Percentiles rank a stretch among this genome's conserved stretches.
Conservation (phyloP, 1,140 invertebrate species). For the Diabrotica undecimpunctata region DNA sequence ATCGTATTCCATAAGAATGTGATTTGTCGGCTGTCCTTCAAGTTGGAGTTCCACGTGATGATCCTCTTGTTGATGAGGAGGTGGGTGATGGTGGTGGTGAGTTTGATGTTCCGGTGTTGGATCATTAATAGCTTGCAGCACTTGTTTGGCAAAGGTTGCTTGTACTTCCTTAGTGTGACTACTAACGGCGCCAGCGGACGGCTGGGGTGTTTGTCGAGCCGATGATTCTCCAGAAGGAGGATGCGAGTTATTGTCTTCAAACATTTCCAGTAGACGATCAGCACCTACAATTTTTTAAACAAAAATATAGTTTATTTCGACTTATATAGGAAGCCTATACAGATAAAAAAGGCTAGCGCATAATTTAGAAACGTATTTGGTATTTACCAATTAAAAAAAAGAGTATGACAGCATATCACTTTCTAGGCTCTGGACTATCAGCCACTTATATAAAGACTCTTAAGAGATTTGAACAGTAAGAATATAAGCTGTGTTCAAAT, state of each 20-base stretch:
- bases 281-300: slow-evolving; percentile 14
- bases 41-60: background rate
- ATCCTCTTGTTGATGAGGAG: background rate
- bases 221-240: slow-evolving; percentile 44
- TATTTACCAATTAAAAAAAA: too few relatives aligned
- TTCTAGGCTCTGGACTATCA: too few relatives aligned
- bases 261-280: slow-evolving; percentile 40
- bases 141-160: slow-evolving; percentile 41
- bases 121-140: slow-evolving; percentile 38
- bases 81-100: background rate
- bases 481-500: too few relatives aligned
- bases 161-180: slow-evolving; percentile 42
- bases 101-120: background rate
- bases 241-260: slow-evolving; percentile 40
- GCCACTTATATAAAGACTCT: too few relatives aligned
- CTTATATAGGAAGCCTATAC: background rate
- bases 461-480: too few relatives aligned
- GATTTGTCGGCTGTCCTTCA: background rate
- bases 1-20: background rate
- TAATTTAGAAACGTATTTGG: too few relatives aligned
- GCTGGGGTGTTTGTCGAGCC: slow-evolving; percentile 45
- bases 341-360: too few relatives aligned
- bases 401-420: too few relatives aligned
- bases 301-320: background rate
- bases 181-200: slow-evolving; percentile 17